These are phyloP conservation scores for Todiramphus chloris DNA, from an alignment of 2,113 vertebrate genomes.

Conservation along the genomic window DNA sequence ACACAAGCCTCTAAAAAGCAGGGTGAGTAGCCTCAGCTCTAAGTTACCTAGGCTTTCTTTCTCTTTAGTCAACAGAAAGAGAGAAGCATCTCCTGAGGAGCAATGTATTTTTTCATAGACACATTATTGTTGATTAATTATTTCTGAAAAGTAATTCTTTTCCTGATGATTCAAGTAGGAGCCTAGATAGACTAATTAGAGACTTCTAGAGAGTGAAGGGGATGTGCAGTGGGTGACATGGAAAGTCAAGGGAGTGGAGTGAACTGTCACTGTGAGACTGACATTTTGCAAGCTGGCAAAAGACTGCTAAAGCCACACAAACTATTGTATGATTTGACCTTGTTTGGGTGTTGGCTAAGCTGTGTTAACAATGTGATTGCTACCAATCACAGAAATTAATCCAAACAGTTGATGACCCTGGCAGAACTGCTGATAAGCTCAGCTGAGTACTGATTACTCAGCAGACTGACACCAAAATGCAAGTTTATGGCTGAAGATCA, in stretches of 20 bases:
- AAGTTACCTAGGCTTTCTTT: background rate
- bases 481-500: background rate
- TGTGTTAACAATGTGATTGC: background rate
- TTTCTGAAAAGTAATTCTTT: background rate
- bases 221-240: accelerated
- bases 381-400: background rate
- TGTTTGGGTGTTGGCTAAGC: background rate
- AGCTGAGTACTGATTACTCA: background rate
- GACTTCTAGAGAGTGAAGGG: background rate
- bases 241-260: background rate
- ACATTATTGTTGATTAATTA: background rate
- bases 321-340: background rate
- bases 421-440: background rate
- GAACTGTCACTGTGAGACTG: background rate
- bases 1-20: background rate
- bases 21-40: background rate
- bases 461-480: background rate
- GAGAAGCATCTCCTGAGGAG: background rate
- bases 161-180: background rate
- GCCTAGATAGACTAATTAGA: background rate
- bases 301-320: background rate
- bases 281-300: background rate
- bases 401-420: background rate
- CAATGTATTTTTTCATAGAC: background rate
- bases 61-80: background rate